phyloP scores from a whole-genome alignment of 2,888 invertebrate species.

The Aleiodes testaceus region DNA sequence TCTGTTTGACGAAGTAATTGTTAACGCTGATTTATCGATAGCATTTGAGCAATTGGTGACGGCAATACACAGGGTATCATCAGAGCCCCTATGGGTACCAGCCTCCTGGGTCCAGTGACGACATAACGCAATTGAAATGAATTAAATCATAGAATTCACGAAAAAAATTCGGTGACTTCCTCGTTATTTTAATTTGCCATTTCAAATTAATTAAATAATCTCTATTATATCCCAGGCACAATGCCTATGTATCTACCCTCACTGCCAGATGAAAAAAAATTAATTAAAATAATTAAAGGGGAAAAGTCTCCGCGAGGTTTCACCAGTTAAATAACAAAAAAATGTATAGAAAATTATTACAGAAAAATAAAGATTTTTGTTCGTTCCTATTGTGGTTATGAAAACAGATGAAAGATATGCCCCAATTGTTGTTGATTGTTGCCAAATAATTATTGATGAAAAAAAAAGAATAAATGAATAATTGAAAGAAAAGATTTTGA shows the following conservation, averaged over 20 bases:
- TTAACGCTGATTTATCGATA: conserved; percentile 91
- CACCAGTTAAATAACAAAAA: background rate
- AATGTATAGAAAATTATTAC: conserved; percentile 34
- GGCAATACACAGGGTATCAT: conserved; percentile 88
- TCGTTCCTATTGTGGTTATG: conserved; percentile 10
- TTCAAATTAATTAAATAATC: background rate
- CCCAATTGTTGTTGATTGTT: conserved; percentile 72
- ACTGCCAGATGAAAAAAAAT: conserved; percentile 46
- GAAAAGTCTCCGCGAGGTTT: background rate
- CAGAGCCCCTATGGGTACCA: conserved; percentile 96
- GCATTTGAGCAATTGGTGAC: conserved; percentile 90
- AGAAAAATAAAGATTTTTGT: conserved; percentile 18
- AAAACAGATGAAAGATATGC: conserved; percentile 47
- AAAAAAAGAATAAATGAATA: conserved; percentile 38
- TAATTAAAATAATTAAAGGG: conserved; percentile 2
- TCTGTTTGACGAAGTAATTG: conserved; percentile 92
- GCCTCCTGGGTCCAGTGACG: conserved; percentile 92
- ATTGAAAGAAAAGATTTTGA: conserved; percentile 36
- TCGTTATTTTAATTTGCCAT: background rate
- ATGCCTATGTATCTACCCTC: conserved; percentile 39
- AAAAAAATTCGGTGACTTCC: background rate
- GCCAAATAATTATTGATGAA: conserved; percentile 66
- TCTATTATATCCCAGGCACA: conserved; percentile 2
- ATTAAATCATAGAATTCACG: conserved; percentile 17
- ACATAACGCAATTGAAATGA: conserved; percentile 19